These are phyloP conservation scores for Lasius platythorax DNA, from an alignment of 2,888 invertebrate genomes.

Conservation along the genomic window DNA sequence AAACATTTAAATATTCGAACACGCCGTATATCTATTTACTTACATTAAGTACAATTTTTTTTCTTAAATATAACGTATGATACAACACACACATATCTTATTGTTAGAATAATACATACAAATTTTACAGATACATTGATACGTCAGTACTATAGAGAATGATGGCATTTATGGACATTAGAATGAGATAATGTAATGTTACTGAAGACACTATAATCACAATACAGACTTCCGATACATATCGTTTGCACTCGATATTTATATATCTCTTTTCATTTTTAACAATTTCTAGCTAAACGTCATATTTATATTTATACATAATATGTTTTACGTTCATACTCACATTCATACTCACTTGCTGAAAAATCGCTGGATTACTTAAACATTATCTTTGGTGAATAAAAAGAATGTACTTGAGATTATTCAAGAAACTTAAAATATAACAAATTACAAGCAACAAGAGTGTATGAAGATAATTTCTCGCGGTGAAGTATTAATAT, in stretches of 20 bases:
- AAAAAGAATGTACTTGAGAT: not conserved
- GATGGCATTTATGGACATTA: not conserved
- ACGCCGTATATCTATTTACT: constrained; percentile 7
- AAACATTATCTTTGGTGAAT: not conserved
- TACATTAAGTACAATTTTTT: constrained; percentile 24
- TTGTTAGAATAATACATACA: constrained; percentile 4
- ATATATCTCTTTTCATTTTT: not conserved
- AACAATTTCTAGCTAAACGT: not conserved
- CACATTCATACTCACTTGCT: not conserved
- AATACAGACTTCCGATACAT: constrained; percentile 13
- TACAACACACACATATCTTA: constrained; percentile 7
- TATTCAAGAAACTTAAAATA: not conserved
- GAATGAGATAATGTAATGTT: not conserved
- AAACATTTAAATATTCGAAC: constrained; percentile 10
- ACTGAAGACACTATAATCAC: not conserved
- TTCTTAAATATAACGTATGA: constrained; percentile 5
- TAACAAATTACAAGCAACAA: not conserved
- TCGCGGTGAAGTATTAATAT: not conserved
- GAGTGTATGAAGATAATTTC: not conserved
- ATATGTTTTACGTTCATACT: not conserved
- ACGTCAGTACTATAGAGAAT: not conserved
- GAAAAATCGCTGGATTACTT: not conserved
- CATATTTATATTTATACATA: constrained; percentile 29
- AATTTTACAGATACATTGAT: constrained; percentile 27
- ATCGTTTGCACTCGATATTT: not conserved